These are phyloP conservation scores for Psilopogon haemacephalus DNA, from an alignment of 2,113 vertebrate species.

Conservation along the genomic window DNA sequence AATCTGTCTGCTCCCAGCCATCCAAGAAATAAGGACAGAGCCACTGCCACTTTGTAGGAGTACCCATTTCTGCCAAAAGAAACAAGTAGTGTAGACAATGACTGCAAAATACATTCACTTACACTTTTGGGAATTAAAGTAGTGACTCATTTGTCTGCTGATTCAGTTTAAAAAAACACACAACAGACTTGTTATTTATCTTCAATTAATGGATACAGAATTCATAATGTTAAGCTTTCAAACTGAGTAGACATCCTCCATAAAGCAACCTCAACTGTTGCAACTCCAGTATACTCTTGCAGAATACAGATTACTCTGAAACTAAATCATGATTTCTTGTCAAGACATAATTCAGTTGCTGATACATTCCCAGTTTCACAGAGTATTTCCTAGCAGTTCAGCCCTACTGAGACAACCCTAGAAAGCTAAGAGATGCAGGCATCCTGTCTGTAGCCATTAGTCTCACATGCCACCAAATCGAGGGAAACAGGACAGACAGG, in stretches of 20 bases:
- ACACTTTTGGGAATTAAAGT: constrained; percentile 28
- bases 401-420: background rate
- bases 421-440: constrained; percentile 2
- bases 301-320: constrained; percentile 47
- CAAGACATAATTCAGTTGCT: constrained; percentile 31
- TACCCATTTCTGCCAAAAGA: constrained; percentile 86
- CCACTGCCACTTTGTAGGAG: constrained; percentile 96
- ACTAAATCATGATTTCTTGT: constrained; percentile 35
- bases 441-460: constrained; percentile 44
- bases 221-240: constrained; percentile 33
- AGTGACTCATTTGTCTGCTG: constrained; percentile 48
- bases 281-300: constrained; percentile 10
- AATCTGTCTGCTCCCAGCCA: constrained; percentile 98
- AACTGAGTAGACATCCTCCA: constrained; percentile 2
- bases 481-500: constrained; percentile 51
- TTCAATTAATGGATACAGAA: constrained; percentile 16
- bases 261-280: constrained; percentile 47
- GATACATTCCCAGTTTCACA: background rate
- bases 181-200: constrained; percentile 40
- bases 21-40: constrained; percentile 94
- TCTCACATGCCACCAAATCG: background rate
- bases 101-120: constrained; percentile 31
- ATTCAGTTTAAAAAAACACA: background rate
- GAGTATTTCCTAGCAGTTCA: background rate
- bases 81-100: constrained; percentile 26